A percentile compares a stretch with the other conserved stretches of the same genome.
Evolutionary conservation across 2,888 invertebrate genomes (phyloP).

Genomic region (Hydrotaea diabolus): DNA sequence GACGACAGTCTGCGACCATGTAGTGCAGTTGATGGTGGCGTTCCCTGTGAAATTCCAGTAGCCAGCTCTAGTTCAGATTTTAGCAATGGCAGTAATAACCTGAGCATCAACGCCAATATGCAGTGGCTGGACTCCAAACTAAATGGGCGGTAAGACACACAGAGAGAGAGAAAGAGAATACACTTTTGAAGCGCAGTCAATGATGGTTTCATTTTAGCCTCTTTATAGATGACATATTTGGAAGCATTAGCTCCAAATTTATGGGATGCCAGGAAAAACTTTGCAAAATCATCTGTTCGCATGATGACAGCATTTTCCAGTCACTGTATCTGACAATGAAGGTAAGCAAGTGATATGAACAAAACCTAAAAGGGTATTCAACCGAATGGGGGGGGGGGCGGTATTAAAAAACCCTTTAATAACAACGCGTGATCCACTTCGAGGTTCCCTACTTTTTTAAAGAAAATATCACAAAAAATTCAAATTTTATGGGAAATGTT

Average conservation of each 20-base stretch:
- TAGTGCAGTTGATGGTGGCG: neutral
- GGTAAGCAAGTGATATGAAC: constrained; percentile 55
- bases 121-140: neutral
- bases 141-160: constrained; percentile 15
- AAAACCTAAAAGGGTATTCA: too few species aligned
- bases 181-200: neutral
- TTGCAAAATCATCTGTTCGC: constrained; percentile 65
- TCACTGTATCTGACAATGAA: constrained; percentile 50
- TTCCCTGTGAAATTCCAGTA: too few species aligned
- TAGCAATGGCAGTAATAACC: neutral
- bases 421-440: too few species aligned
- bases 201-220: neutral
- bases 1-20: neutral
- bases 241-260: neutral
- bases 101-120: too few species aligned
- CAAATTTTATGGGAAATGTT: too few species aligned
- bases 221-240: neutral
- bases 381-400: too few species aligned
- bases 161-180: neutral
- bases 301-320: constrained; percentile 55
- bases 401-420: too few species aligned
- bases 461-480: too few species aligned
- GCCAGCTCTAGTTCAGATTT: too few species aligned
- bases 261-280: constrained; percentile 59
- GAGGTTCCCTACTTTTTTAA: too few species aligned